phyloP scores from a whole-genome alignment of 2,797 vertebrate genomes.

The Paguma larvata region DNA sequence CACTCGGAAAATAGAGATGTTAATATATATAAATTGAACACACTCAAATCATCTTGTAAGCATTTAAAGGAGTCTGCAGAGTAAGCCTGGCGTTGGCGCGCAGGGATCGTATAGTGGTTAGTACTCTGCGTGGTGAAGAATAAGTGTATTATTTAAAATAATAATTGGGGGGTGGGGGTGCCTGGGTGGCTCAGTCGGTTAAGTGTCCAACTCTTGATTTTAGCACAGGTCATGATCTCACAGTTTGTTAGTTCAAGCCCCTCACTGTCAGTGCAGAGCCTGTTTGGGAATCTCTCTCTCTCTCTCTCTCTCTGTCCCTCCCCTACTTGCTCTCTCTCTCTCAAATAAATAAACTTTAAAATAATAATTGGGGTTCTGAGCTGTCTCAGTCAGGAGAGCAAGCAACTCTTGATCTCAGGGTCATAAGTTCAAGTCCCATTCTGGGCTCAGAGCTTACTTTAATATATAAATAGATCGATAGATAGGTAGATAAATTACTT shows the following conservation, averaged over 20 bases:
- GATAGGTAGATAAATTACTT: not conserved
- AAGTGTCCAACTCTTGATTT: too few relatives aligned
- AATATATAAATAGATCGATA: too few relatives aligned
- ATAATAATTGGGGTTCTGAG: not conserved
- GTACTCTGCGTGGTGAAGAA: not conserved
- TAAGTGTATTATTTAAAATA: conserved; percentile 36
- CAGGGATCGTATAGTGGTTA: too few relatives aligned
- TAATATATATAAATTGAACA: not conserved
- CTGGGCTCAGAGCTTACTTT: not conserved
- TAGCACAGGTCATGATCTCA: too few relatives aligned
- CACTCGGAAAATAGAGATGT: not conserved
- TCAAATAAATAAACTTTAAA: not conserved
- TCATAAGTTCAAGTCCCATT: not conserved
- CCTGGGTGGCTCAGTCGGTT: too few relatives aligned
- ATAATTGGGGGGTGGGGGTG: not conserved
- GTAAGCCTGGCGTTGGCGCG: too few relatives aligned
- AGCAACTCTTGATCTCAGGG: not conserved
- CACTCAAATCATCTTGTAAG: conserved; percentile 20
- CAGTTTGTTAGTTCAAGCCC: too few relatives aligned
- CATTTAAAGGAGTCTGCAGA: not conserved
- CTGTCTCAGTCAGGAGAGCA: not conserved
- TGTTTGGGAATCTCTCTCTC: too few relatives aligned
- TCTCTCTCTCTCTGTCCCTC: too few relatives aligned
- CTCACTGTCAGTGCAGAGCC: too few relatives aligned
- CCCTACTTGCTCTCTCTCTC: too few relatives aligned